Percentiles rank a stretch among this genome's conserved stretches.
Evolutionary conservation across 2,888 invertebrate species (phyloP).

Genomic region (Phortica magna): DNA sequence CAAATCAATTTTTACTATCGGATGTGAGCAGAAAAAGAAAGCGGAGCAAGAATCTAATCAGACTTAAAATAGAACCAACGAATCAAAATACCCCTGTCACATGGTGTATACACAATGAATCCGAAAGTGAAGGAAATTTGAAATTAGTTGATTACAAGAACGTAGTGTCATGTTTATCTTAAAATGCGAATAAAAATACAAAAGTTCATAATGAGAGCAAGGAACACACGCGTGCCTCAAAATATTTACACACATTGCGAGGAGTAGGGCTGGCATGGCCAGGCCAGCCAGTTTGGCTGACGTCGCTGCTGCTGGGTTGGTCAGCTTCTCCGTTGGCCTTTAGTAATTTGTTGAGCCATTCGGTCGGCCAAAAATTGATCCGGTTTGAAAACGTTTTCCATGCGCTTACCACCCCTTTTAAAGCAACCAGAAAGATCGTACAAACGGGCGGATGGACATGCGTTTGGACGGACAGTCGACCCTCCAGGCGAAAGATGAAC

Average conservation of each 20-base stretch:
- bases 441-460: neutral
- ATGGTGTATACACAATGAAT: too few species aligned
- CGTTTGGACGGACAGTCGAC: conserved; percentile 6
- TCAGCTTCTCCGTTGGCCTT: conserved; percentile 68
- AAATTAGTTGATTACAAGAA: neutral
- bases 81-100: too few species aligned
- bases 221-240: conserved; percentile 71
- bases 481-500: conserved; percentile 34
- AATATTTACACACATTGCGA: conserved; percentile 69
- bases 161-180: neutral
- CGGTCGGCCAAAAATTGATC: conserved; percentile 13
- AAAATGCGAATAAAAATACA: neutral
- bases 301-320: conserved; percentile 40
- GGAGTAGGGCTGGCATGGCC: conserved; percentile 11
- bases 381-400: conserved; percentile 26
- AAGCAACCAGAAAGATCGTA: neutral
- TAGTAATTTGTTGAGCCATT: conserved; percentile 70
- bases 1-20: too few species aligned
- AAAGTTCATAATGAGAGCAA: conserved; percentile 63
- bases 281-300: conserved; percentile 48
- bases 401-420: conserved; percentile 19
- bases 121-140: too few species aligned
- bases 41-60: too few species aligned
- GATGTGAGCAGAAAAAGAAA: too few species aligned
- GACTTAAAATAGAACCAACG: too few species aligned